These are phyloP conservation scores for Eumerus sabulonum DNA, from an alignment of 2,888 invertebrate species.

Conservation along the genomic window DNA sequence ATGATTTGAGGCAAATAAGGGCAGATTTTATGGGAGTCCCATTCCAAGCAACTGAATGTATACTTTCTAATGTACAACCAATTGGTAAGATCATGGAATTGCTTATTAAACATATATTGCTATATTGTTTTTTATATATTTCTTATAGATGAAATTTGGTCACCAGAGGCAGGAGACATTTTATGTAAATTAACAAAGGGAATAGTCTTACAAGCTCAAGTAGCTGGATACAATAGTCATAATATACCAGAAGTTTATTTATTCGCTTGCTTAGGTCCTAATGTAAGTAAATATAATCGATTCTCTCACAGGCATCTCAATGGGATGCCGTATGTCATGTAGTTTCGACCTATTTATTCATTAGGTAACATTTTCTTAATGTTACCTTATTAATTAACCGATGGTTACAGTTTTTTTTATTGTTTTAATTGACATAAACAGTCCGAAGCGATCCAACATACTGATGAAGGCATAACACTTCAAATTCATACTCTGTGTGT, in stretches of 20 bases:
- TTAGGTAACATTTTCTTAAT: too few species aligned
- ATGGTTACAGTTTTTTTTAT: too few species aligned
- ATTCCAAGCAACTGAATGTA: slow-evolving; percentile 98
- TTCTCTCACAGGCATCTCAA: too few species aligned
- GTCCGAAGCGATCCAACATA: too few species aligned
- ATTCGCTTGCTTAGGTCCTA: slow-evolving; percentile 86
- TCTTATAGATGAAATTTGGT: slow-evolving; percentile 83
- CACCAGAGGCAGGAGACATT: slow-evolving; percentile 87
- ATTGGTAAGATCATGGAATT: slow-evolving; percentile 81
- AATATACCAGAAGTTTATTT: slow-evolving; percentile 90
- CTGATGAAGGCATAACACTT: too few species aligned
- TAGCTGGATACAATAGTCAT: slow-evolving; percentile 88
- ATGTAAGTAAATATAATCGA: slow-evolving; percentile 82
- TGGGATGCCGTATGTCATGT: too few species aligned
- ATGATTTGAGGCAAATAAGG: slow-evolving; percentile 92
- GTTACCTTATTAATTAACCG: too few species aligned
- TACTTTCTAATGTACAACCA: slow-evolving; percentile 92
- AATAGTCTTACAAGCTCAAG: slow-evolving; percentile 92
- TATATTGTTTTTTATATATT: background rate
- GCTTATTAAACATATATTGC: background rate
- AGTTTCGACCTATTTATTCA: too few species aligned
- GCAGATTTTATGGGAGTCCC: slow-evolving; percentile 96
- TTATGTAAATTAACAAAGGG: slow-evolving; percentile 90
- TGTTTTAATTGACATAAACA: too few species aligned
- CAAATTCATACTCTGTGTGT: too few species aligned